These are phyloP conservation scores for Sympetrum striolatum DNA, from an alignment of 2,888 invertebrate genomes.

Conservation along the genomic window DNA sequence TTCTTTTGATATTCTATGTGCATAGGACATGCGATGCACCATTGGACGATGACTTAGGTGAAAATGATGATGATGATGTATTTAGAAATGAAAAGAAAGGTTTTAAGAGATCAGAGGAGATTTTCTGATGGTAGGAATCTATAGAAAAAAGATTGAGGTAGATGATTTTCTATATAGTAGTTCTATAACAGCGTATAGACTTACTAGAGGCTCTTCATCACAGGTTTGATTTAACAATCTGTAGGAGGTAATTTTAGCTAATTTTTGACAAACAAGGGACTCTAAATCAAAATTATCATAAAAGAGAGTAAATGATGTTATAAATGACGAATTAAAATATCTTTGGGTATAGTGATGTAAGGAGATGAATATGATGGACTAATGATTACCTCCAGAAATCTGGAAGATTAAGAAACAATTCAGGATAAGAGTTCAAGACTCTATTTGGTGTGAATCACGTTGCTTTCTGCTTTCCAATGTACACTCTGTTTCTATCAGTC, in stretches of 20 bases:
- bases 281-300: not conserved
- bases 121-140: too few species aligned
- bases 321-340: not conserved
- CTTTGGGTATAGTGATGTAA: not conserved
- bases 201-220: not conserved
- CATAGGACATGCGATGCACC: not conserved
- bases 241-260: not conserved
- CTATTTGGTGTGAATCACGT: conserved; percentile 27
- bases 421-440: not conserved
- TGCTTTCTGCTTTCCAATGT: conserved; percentile 19
- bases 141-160: not conserved
- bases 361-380: not conserved
- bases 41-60: not conserved
- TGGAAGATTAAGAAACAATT: conserved; percentile 14
- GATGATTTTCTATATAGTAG: not conserved
- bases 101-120: not conserved
- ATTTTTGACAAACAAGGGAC: not conserved
- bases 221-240: not conserved
- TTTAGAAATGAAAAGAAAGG: not conserved
- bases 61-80: not conserved
- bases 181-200: not conserved
- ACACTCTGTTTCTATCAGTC: conserved; percentile 23
- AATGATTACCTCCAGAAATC: not conserved
- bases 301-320: not conserved
- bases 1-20: not conserved